Percentiles rank a stretch among this genome's conserved stretches.
Evolutionary conservation across 2,888 invertebrate species (phyloP).

Genomic region (Drosophila cyrtoloma): DNA sequence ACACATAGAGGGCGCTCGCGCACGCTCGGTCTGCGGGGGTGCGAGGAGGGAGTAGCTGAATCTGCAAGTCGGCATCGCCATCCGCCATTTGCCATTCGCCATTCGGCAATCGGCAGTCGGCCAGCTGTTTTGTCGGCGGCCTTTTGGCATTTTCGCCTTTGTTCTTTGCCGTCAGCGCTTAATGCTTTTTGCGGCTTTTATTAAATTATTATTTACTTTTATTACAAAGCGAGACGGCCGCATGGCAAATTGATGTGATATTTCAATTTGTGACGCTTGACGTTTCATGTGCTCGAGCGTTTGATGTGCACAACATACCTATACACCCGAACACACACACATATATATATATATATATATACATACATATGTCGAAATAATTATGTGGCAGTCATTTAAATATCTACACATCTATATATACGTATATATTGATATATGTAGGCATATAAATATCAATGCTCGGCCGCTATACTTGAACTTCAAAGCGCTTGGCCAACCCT

Average conservation of each 20-base stretch:
- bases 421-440: neutral
- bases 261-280: slow-evolving; percentile 75
- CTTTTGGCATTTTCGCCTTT: slow-evolving; percentile 63
- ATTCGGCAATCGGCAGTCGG: slow-evolving; percentile 25
- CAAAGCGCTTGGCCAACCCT: slow-evolving; percentile 70
- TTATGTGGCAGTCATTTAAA: slow-evolving; percentile 2
- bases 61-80: slow-evolving; percentile 30
- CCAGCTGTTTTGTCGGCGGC: slow-evolving; percentile 52
- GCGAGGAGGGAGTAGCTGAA: slow-evolving; percentile 25
- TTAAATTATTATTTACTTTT: slow-evolving; percentile 81
- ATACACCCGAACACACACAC: neutral
- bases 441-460: slow-evolving; percentile 59
- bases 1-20: slow-evolving; percentile 67
- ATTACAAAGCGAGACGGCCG: slow-evolving; percentile 75
- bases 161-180: slow-evolving; percentile 74
- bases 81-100: slow-evolving; percentile 17
- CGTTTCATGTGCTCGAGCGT: slow-evolving; percentile 46
- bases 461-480: slow-evolving; percentile 71
- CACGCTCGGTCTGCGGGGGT: slow-evolving; percentile 6
- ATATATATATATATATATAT: neutral
- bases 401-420: slow-evolving; percentile 9
- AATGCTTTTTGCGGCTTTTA: slow-evolving; percentile 73
- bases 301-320: slow-evolving; percentile 27
- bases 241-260: slow-evolving; percentile 77
- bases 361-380: neutral